phyloP scores from a whole-genome alignment of 2,797 vertebrate species.

The Chaetodon trifasciatus region DNA sequence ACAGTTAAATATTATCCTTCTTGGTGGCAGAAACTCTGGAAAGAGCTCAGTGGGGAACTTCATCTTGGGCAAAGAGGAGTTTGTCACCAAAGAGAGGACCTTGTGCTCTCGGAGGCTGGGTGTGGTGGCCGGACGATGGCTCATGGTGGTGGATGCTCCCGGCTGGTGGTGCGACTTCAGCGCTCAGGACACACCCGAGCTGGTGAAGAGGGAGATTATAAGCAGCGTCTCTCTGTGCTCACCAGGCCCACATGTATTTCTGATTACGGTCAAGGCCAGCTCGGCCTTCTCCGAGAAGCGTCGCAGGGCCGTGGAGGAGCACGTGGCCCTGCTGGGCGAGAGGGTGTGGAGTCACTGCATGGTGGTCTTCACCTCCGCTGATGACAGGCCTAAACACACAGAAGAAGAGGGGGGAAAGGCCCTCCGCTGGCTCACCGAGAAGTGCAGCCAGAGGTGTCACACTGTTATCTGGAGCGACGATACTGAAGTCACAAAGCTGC shows the following conservation, averaged over 20 bases:
- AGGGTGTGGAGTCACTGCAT: constrained; percentile 73
- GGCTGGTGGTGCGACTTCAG: constrained; percentile 84
- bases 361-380: constrained; percentile 58
- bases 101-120: constrained; percentile 65
- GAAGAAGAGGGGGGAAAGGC: constrained; percentile 8
- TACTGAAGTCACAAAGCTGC: constrained; percentile 37
- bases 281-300: constrained; percentile 77
- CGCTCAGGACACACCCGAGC: constrained; percentile 60
- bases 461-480: constrained; percentile 18
- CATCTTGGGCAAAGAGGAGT: constrained; percentile 79
- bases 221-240: constrained; percentile 75
- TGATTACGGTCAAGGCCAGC: constrained; percentile 79
- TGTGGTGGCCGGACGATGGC: constrained; percentile 45
- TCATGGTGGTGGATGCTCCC: constrained; percentile 83
- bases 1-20: constrained; percentile 76
- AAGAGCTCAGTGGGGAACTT: constrained; percentile 80
- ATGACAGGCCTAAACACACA: background rate
- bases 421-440: constrained; percentile 68
- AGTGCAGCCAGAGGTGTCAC: constrained; percentile 71
- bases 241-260: constrained; percentile 82
- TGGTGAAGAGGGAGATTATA: constrained; percentile 77
- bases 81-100: constrained; percentile 74
- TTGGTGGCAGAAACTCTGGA: constrained; percentile 83
- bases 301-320: constrained; percentile 72
- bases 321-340: constrained; percentile 74